A percentile compares a stretch with the other conserved stretches of the same genome.
Conservation (phyloP, 1,140 invertebrate genomes). For the Rhizoglyphus robini region DNA sequence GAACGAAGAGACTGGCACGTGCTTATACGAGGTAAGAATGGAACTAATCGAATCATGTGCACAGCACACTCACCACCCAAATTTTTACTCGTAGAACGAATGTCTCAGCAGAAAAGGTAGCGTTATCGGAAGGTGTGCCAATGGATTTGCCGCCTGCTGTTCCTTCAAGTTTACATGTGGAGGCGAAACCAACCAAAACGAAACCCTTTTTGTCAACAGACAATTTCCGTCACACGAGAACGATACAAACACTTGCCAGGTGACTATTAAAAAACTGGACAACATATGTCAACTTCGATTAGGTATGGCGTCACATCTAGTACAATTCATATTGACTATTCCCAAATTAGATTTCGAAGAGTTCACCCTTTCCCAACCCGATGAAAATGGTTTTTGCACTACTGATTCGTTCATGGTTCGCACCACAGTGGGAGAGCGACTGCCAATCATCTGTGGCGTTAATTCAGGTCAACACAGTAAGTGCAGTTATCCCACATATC, state of each 20-base stretch:
- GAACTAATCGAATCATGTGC: conserved; percentile 38
- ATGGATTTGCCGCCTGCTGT: conserved; percentile 68
- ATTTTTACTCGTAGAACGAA: conserved; percentile 32
- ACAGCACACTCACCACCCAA: conserved; percentile 13
- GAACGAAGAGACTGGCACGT: conserved; percentile 25
- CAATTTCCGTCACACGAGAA: conserved; percentile 55
- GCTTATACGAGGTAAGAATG: conserved; percentile 40
- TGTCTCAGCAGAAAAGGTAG: conserved; percentile 47
- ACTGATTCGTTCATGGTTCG: conserved; percentile 54
- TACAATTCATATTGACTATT: background rate
- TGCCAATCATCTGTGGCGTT: conserved; percentile 59
- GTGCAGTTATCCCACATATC: conserved; percentile 30
- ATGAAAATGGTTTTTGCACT: conserved; percentile 52
- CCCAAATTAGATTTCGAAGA: conserved; percentile 48
- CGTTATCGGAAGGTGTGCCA: conserved; percentile 50
- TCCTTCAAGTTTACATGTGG: conserved; percentile 45
- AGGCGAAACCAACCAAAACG: conserved; percentile 55
- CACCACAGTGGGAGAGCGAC: conserved; percentile 47
- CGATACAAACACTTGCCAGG: conserved; percentile 50
- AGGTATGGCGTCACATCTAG: background rate
- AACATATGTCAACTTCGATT: conserved; percentile 62
- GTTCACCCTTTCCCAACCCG: conserved; percentile 53
- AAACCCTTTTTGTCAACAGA: conserved; percentile 64
- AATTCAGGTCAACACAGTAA: conserved; percentile 69
- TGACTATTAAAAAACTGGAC: conserved; percentile 49